Base-by-base conservation (phyloP, 2,888 invertebrate genomes). In the Hypolimnas misippus region DNA sequence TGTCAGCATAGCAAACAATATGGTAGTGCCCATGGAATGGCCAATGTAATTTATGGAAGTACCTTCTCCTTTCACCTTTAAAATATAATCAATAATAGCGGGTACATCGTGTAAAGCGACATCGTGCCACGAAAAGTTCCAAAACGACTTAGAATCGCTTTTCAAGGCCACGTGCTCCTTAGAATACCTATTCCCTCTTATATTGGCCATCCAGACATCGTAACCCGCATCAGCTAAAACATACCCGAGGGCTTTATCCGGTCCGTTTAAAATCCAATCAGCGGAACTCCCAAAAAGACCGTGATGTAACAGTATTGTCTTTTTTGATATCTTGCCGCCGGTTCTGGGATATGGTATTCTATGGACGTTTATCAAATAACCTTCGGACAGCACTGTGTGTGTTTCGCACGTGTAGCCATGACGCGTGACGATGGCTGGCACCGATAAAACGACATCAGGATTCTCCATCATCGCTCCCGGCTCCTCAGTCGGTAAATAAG, bases 21-120 rank as follows among this genome's bases (percentile, higher is more conserved):
- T 94, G 0, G 96, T 96, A 0, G 96, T 96, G 0, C 98, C 98
- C 95, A 98, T 98, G 0, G 97, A 98, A 83, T 98, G 98, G 0
- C 98, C 98, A 19, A 98, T 92, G 81, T 97, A 98, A 57, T 93
- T 93, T 10, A 92, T 83, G 67, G 85, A 82, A 0, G 84, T 75
- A 16, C 70, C 72, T 3, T 70, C 55, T n/a, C 83, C 84, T 74
- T 89, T 91, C 0, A 77, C 56, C 8, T 79, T 75, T 17, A 80
- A 68, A 12, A 92, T 87, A 62, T 96, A 95, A 76, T 98, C 95
- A 55, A 98, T 93, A 71, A 94, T 94, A 0, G 97, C 96, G 1
- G 98, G 98, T n/a, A 98, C 77, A 85, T 99, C 99, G 77, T 96
- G 94, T 3, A 93, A 71, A 0, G 96, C 98, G 89, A 98, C 96